A percentile compares a stretch with the other conserved stretches of the same genome.
Conservation (phyloP, 2,888 invertebrate genomes). For the Papilio gigon region DNA sequence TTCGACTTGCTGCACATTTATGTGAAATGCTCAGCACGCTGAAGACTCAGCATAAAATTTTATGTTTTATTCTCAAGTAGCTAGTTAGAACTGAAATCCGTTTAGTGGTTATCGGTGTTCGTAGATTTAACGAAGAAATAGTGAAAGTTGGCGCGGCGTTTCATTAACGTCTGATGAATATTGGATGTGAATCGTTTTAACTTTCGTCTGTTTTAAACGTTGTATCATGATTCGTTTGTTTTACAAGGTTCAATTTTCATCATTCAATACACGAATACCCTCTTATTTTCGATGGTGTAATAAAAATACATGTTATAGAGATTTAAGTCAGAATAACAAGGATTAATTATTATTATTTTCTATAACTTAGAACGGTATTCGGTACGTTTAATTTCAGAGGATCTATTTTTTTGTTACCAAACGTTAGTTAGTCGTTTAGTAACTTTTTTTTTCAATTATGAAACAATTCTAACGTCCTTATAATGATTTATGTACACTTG, state of each 20-base stretch:
- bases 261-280: no score
- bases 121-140: conserved; percentile 29
- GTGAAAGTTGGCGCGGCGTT: conserved; percentile 7
- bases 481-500: no score
- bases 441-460: no score
- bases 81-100: conserved; percentile 34
- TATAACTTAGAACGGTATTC: no score
- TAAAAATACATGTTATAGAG: no score
- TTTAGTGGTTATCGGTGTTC: conserved; percentile 39
- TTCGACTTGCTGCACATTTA: conserved; percentile 40
- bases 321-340: no score
- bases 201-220: not conserved
- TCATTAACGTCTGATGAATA: conserved; percentile 27
- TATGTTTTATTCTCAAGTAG: conserved; percentile 34
- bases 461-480: no score
- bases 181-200: not conserved
- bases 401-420: no score
- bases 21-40: conserved; percentile 26
- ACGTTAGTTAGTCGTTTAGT: no score
- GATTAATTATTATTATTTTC: no score
- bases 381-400: no score
- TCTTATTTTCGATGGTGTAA: no score
- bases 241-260: not conserved
- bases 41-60: conserved; percentile 41
- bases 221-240: not conserved